Base-by-base conservation (phyloP, 37 sponge, comb jelly and placozoan genomes). In the Theonella swinhoei region DNA sequence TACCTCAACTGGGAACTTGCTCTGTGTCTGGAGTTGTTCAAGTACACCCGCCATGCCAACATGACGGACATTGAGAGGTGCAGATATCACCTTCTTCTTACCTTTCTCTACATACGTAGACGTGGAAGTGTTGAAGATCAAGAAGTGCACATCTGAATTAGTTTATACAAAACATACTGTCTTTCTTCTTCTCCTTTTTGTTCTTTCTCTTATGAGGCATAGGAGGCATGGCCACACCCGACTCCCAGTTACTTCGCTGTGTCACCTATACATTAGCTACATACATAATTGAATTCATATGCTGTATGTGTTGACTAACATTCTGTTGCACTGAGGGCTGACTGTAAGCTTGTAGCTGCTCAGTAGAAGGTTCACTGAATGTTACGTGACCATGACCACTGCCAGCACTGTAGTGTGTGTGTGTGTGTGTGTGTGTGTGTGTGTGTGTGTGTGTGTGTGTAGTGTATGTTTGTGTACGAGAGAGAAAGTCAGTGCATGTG, bases 341-440 rank as follows among this genome's bases (percentile, higher is more conserved):
- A n/a, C n/a, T n/a, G n/a, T n/a, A n/a, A n/a, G n/a, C n/a, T n/a
- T n/a, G n/a, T n/a, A n/a, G n/a, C n/a, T n/a, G n/a, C n/a, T n/a
- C n/a, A n/a, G n/a, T n/a, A n/a, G n/a, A n/a, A n/a, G n/a, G n/a
- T n/a, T n/a, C n/a, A n/a, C n/a, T n/a, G n/a, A n/a, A n/a, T n/a
- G n/a, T n/a, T n/a, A n/a, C n/a, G n/a, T n/a, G n/a, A n/a, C n/a
- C n/a, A n/a, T n/a, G n/a, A n/a, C n/a, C n/a, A n/a, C n/a, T n/a
- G n/a, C n/a, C n/a, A n/a, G n/a, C n/a, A n/a, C n/a, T n/a, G n/a
- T n/a, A n/a, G 32, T 77, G 79, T 39, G 40, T 78, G 79, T 78
- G 79, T 78, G 62, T 59, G 25, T 82, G 74, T 72, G 68, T 80
- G 59, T 75, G 76, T 43, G 58, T 75, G 76, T 42, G 58, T 75